A percentile compares a stretch with the other conserved stretches of the same genome.
These are phyloP conservation scores for Pygathrix nemaeus DNA, from an alignment of 2,113 vertebrate species.

Conservation along the genomic window DNA sequence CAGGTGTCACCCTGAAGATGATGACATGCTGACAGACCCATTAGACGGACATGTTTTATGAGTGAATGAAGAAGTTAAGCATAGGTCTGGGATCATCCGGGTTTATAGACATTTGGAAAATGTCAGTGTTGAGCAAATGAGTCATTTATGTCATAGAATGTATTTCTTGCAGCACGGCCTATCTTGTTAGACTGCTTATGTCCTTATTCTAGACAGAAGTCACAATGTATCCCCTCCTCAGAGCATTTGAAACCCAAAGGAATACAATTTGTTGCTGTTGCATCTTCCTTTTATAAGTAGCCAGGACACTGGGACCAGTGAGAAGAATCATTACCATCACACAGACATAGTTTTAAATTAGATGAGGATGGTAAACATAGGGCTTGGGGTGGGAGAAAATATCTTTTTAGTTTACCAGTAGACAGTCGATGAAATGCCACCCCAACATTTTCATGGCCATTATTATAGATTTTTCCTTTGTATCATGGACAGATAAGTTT, in stretches of 20 bases:
- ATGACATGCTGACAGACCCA: conserved; percentile 65
- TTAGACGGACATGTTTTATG: conserved; percentile 68
- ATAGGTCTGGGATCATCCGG: conserved; percentile 50
- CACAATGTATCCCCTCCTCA: neutral
- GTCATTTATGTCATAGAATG: conserved; percentile 48
- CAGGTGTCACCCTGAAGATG: conserved; percentile 65
- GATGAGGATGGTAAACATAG: neutral
- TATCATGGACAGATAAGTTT: neutral
- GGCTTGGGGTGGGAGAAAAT: neutral
- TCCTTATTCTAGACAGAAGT: conserved; percentile 26
- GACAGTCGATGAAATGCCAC: neutral
- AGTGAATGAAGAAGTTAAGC: conserved; percentile 65
- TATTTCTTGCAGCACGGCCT: conserved; percentile 2
- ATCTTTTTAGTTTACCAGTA: conserved; percentile 7
- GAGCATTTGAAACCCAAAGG: neutral
- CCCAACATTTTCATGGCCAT: neutral
- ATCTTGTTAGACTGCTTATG: conserved; percentile 42
- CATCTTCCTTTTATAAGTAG: conserved; percentile 14
- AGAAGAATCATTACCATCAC: neutral
- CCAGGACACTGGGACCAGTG: neutral
- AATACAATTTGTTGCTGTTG: neutral
- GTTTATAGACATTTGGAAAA: conserved; percentile 67
- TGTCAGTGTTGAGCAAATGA: conserved; percentile 59
- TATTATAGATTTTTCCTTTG: neutral
- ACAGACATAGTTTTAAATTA: conserved; percentile 37